Base-by-base conservation (phyloP, 2,797 vertebrate species). In the Anguilla anguilla region DNA sequence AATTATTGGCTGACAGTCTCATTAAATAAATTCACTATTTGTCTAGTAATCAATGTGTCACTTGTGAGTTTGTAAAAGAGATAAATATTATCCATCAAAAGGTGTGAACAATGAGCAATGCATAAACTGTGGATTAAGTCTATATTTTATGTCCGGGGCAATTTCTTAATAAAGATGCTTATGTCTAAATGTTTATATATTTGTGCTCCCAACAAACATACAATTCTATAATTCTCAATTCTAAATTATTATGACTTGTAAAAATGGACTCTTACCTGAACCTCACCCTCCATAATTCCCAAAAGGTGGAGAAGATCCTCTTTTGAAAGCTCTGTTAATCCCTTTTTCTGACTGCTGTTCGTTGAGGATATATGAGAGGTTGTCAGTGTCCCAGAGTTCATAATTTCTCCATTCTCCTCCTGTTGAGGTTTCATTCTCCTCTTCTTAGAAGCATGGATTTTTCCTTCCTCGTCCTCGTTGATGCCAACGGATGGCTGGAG, bases 261-360 rank as follows among this genome's bases (percentile, higher is more conserved):
- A 28, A 69, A 6, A 69, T 28, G 2, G n/a, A 69, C 28, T 86
- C 82, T 91, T 94, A 99, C 98, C 98, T 99, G 98, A 11, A 99
- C 92, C 88, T 99, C 98, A 91, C 98, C 98, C 92, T 99, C 98
- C 98, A 99, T 99, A 92, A 99, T 94, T 31, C 98, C 97, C 89
- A 99, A 96, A 67, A 99, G 96, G 31, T 94, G 97, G 11, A 99
- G 93, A 88, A 99, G 95, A 31, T 99, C 97, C 64, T 96, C 96
- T 93, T 96, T 97, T 35, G 97, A 96, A 90, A 98, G 94, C 0
- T 98, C 97, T 89, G 95, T 93, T 55, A 95, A 91, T 53, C 94
- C 94, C 87, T 92, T 94, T 86, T 93, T 95, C 87, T 88, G 90
- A 87, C 91, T 94, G 81, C 92, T 90, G 88, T 91, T 94, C 83